These are phyloP conservation scores for Dynastes tityus DNA, from an alignment of 2,888 invertebrate genomes.

Conservation along the genomic window DNA sequence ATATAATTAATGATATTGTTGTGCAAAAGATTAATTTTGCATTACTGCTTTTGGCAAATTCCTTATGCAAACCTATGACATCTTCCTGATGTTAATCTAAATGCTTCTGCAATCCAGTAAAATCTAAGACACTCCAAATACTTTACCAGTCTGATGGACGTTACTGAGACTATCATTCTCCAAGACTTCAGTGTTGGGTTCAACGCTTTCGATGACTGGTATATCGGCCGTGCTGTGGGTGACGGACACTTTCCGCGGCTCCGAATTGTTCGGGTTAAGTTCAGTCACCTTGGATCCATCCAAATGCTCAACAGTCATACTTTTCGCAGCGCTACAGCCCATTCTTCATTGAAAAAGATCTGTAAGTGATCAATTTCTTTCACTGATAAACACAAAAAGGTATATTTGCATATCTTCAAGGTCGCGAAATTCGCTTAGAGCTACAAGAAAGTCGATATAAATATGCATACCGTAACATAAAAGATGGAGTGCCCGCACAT, in stretches of 20 bases:
- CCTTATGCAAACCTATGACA: too few relatives aligned
- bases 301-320: conserved; percentile 65
- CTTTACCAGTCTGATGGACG: conserved; percentile 65
- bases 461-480: background rate
- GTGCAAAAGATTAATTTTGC: too few relatives aligned
- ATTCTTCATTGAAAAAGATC: conserved; percentile 55
- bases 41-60: too few relatives aligned
- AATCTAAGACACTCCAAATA: background rate
- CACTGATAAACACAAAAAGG: background rate
- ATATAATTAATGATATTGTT: too few relatives aligned
- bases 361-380: background rate
- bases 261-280: conserved; percentile 54
- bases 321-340: conserved; percentile 68
- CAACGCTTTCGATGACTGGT: conserved; percentile 64
- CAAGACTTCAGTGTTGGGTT: conserved; percentile 64
- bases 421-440: background rate
- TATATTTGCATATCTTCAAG: conserved; percentile 25
- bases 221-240: conserved; percentile 60
- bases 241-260: conserved; percentile 59
- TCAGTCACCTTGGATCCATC: conserved; percentile 59
- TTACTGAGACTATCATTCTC: conserved; percentile 63
- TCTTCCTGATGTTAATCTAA: too few relatives aligned
- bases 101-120: too few relatives aligned
- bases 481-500: background rate
- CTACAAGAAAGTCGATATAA: conserved; percentile 2